These are phyloP conservation scores for Pimpla rufipes DNA, from an alignment of 2,888 invertebrate genomes.

Conservation along the genomic window DNA sequence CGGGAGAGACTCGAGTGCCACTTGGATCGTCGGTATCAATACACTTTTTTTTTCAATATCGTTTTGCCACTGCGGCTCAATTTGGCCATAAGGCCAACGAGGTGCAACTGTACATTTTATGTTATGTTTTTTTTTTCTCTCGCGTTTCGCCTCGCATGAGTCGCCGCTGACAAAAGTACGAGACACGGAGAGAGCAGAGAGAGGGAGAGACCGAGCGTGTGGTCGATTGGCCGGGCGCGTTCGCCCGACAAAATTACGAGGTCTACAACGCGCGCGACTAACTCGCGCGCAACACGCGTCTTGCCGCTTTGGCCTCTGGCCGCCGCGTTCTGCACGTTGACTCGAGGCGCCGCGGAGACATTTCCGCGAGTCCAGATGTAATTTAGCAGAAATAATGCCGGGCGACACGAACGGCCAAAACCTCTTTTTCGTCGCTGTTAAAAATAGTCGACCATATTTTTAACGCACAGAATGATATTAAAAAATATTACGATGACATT, in stretches of 20 bases:
- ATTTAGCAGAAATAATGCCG: too few species aligned
- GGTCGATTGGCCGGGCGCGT: slow-evolving; percentile 26
- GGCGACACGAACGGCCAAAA: too few species aligned
- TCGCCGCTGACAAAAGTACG: slow-evolving; percentile 34
- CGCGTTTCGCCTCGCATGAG: slow-evolving; percentile 25
- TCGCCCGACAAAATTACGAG: slow-evolving; percentile 38
- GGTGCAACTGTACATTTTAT: not conserved
- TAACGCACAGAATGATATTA: too few species aligned
- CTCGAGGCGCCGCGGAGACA: not conserved
- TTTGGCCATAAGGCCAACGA: slow-evolving; percentile 21
- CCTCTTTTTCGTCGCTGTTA: too few species aligned
- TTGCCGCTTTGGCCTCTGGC: not conserved
- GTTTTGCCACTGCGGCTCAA: not conserved
- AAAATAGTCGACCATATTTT: too few species aligned
- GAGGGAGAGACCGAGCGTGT: slow-evolving; percentile 28
- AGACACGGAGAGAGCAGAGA: not conserved
- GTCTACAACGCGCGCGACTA: slow-evolving; percentile 22
- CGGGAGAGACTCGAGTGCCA: not conserved
- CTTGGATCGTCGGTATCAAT: not conserved
- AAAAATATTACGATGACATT: too few species aligned
- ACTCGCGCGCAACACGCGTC: slow-evolving; percentile 17
- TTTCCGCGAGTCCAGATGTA: too few species aligned
- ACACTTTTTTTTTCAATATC: not conserved
- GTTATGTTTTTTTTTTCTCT: not conserved
- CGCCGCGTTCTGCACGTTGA: not conserved